phyloP scores from a whole-genome alignment of 30 jellyfish, hydroid and myxozoan genomes.

The Aurelia aurita complex sp. Pacific region DNA sequence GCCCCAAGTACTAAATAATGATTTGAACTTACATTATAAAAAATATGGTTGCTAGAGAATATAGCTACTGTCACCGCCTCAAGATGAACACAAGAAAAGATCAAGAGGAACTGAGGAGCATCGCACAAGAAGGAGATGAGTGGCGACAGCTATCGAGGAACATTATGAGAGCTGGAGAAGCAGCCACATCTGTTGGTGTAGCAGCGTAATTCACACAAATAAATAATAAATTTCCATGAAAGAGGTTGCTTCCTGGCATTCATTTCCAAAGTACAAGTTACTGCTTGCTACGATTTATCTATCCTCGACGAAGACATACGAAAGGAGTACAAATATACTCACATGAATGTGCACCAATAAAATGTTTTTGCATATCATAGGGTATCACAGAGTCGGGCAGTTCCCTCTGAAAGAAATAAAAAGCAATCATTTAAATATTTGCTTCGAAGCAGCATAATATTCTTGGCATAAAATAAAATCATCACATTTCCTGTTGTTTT shows the following conservation, averaged over 20 bases:
- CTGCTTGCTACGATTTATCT: too few relatives aligned
- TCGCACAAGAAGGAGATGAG: not conserved
- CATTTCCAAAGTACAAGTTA: too few relatives aligned
- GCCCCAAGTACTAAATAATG: too few relatives aligned
- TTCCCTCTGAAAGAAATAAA: slow-evolving; percentile 51
- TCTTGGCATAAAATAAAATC: too few relatives aligned
- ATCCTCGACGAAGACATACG: not conserved
- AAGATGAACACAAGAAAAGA: not conserved
- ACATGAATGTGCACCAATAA: slow-evolving; percentile 73
- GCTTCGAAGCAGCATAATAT: too few relatives aligned
- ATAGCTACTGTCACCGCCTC: not conserved
- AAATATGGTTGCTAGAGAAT: not conserved
- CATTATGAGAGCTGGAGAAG: not conserved
- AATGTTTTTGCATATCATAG: slow-evolving; percentile 81
- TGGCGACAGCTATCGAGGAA: not conserved
- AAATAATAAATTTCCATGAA: too few relatives aligned
- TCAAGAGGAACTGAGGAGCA: not conserved
- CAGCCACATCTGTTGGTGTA: not conserved
- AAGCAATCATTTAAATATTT: too few relatives aligned
- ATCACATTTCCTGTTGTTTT: too few relatives aligned
- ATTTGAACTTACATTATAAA: too few relatives aligned
- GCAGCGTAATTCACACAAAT: too few relatives aligned
- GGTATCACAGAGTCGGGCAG: slow-evolving; percentile 90
- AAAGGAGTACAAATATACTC: not conserved
- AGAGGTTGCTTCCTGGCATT: too few relatives aligned